Conservation (phyloP, 2,888 invertebrate species). For the Brenthis ino region DNA sequence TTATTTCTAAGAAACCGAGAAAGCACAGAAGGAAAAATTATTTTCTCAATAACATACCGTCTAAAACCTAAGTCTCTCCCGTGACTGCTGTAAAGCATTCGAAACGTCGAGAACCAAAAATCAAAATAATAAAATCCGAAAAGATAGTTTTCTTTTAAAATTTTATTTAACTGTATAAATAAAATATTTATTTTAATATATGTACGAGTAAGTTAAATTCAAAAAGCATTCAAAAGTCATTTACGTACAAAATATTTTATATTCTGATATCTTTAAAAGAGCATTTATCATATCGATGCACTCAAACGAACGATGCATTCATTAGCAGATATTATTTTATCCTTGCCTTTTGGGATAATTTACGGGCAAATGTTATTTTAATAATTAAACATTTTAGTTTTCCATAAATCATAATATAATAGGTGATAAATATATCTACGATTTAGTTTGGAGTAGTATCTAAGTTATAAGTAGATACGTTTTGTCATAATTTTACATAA, state of each 20-base stretch:
- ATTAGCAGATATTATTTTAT: constrained; percentile 31
- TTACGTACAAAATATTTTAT: constrained; percentile 8
- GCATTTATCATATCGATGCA: constrained; percentile 26
- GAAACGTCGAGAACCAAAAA: no score
- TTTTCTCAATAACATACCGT: no score
- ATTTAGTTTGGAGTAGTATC: neutral
- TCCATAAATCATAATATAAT: neutral
- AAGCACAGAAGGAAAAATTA: no score
- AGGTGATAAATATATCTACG: neutral
- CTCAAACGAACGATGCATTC: constrained; percentile 29
- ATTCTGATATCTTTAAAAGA: constrained; percentile 9
- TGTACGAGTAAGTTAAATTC: no score
- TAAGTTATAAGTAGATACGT: neutral
- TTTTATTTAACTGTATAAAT: no score
- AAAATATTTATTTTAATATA: no score
- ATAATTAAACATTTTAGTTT: constrained; percentile 14
- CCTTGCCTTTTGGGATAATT: constrained; percentile 22
- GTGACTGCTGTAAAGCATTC: no score
- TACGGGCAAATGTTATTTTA: constrained; percentile 5
- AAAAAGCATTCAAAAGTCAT: neutral
- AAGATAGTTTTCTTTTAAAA: no score
- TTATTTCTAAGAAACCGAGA: no score
- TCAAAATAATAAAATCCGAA: no score
- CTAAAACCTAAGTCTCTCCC: no score
- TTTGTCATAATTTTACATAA: neutral